Evolutionary conservation across 2,113 vertebrate genomes (phyloP).

Genomic region (Cyphomyrus plagiostoma): DNA sequence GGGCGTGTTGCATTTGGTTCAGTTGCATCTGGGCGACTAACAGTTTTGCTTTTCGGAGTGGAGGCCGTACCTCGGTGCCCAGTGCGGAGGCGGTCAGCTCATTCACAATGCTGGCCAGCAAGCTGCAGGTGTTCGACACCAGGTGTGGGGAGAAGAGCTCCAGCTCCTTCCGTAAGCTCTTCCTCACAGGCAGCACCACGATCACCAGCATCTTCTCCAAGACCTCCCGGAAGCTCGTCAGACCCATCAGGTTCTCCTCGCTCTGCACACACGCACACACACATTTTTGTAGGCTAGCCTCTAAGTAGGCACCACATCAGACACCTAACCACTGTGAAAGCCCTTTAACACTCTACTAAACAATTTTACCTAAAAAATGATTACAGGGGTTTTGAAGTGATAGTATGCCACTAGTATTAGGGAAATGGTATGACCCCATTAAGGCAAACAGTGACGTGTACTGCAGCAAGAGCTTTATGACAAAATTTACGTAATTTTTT

Average conservation of each 20-base stretch:
- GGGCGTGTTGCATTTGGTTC: background rate
- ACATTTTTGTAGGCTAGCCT: background rate
- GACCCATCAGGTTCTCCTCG: constrained; percentile 92
- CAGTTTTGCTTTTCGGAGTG: background rate
- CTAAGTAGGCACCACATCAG: background rate
- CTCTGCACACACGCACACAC: constrained; percentile 56
- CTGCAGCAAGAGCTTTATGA: background rate
- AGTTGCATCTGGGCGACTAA: background rate
- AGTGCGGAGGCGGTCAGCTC: constrained; percentile 93
- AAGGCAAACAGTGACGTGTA: background rate
- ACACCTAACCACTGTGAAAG: background rate
- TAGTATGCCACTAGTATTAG: background rate
- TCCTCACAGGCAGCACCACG: constrained; percentile 90
- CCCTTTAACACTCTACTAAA: background rate
- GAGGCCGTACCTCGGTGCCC: constrained; percentile 84
- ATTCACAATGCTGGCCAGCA: constrained; percentile 92
- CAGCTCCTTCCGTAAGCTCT: constrained; percentile 85
- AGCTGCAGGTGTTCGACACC: constrained; percentile 92
- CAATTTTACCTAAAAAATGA: background rate
- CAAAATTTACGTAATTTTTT: background rate
- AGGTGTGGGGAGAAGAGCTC: constrained; percentile 94
- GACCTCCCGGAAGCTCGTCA: constrained; percentile 95
- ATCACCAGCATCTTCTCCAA: constrained; percentile 97
- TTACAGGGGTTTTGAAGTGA: background rate
- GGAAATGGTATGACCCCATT: background rate